phyloP scores from a whole-genome alignment of 1,140 invertebrate genomes.

The Hetaerina americana region DNA sequence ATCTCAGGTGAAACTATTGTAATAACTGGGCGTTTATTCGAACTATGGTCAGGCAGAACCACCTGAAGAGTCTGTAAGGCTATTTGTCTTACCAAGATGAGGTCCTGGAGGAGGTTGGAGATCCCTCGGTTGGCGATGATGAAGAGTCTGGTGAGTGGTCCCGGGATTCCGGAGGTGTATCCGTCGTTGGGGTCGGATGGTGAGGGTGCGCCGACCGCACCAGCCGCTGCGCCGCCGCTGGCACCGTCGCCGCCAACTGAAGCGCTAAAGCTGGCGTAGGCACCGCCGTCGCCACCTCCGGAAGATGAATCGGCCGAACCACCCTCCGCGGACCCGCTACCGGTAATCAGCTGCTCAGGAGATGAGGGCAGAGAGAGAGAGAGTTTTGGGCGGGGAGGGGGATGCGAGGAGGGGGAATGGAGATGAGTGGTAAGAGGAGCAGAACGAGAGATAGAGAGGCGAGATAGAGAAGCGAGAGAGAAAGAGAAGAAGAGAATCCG shows the following conservation, averaged over 20 bases:
- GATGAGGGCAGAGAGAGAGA: neutral
- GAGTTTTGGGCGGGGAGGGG: neutral
- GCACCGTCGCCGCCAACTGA: neutral
- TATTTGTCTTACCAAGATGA: conserved; percentile 57
- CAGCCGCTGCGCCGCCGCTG: conserved; percentile 29
- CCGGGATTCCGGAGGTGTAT: conserved; percentile 62
- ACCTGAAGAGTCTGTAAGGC: no score
- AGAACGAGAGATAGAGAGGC: neutral
- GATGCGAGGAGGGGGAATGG: neutral
- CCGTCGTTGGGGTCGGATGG: conserved; percentile 30
- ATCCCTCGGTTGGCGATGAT: conserved; percentile 71
- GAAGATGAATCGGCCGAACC: neutral
- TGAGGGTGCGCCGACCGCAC: conserved; percentile 18
- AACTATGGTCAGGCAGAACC: no score
- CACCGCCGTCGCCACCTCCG: neutral
- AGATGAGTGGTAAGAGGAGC: neutral
- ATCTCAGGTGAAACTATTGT: no score
- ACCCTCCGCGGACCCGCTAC: neutral
- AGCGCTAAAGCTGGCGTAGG: neutral
- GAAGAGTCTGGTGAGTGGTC: conserved; percentile 68
- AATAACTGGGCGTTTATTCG: no score
- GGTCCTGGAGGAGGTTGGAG: conserved; percentile 69
- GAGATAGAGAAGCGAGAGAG: neutral
- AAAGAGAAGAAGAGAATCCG: neutral
- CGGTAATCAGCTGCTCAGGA: neutral